These are phyloP conservation scores for Abramis brama DNA, from an alignment of 2,113 vertebrate genomes.

Conservation along the genomic window DNA sequence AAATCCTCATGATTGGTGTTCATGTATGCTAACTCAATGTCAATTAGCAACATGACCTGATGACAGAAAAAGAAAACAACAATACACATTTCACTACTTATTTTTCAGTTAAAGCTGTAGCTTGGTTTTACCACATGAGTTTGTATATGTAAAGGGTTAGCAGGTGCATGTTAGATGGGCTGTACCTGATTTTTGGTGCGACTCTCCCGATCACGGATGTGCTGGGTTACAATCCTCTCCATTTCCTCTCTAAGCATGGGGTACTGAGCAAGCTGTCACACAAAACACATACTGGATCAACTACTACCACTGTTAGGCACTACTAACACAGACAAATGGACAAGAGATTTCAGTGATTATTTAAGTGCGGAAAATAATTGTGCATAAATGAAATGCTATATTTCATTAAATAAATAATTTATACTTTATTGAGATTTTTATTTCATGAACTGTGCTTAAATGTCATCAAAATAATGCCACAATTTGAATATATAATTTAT, in stretches of 20 bases:
- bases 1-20: constrained; percentile 92
- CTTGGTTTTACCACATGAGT: not conserved
- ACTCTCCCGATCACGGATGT: constrained; percentile 88
- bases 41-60: constrained; percentile 89
- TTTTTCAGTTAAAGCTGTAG: not conserved
- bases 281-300: constrained; percentile 16
- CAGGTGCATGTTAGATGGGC: not conserved
- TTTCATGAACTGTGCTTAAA: too few relatives aligned
- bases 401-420: too few relatives aligned
- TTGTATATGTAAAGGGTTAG: not conserved
- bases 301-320: not conserved
- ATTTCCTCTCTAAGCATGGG: constrained; percentile 88
- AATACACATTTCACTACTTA: not conserved
- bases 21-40: constrained; percentile 89
- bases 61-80: constrained; percentile 40
- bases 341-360: not conserved
- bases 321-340: not conserved
- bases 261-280: constrained; percentile 86
- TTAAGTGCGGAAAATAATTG: not conserved
- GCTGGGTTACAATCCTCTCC: constrained; percentile 88
- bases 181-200: constrained; percentile 86
- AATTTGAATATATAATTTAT: not conserved
- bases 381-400: not conserved
- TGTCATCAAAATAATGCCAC: not conserved
- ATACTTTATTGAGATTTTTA: too few relatives aligned